Conservation (phyloP, 2,888 invertebrate genomes). For the Myopa testacea region DNA sequence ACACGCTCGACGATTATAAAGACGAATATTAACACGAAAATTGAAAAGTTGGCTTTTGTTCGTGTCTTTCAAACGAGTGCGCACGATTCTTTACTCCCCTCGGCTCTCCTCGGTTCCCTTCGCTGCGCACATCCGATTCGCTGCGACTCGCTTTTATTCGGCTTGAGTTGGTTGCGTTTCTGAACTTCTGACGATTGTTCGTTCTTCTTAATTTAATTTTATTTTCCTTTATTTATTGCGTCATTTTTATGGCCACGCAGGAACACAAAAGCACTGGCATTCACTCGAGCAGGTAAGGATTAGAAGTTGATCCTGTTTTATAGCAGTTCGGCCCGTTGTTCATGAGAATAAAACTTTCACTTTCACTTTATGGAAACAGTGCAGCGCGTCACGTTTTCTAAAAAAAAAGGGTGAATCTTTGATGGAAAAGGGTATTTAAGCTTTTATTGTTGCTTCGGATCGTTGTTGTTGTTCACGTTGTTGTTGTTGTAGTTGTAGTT, state of each 20-base stretch:
- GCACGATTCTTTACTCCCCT: too few species aligned
- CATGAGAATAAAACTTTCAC: neutral
- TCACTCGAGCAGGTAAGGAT: constrained; percentile 19
- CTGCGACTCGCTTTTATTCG: too few species aligned
- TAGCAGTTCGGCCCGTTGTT: constrained; percentile 21
- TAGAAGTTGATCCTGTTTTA: constrained; percentile 30
- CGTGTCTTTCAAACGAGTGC: too few species aligned
- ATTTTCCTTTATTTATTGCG: neutral
- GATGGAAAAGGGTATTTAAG: neutral
- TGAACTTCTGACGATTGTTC: neutral
- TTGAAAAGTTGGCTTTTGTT: too few species aligned
- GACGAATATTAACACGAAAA: too few species aligned
- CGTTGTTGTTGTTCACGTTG: too few species aligned
- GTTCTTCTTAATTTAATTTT: neutral
- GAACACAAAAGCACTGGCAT: neutral
- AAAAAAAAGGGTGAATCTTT: neutral
- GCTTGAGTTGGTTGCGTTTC: neutral
- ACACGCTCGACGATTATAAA: too few species aligned
- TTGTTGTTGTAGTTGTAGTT: too few species aligned
- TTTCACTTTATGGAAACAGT: neutral
- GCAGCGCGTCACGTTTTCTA: neutral
- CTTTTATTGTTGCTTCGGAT: too few species aligned
- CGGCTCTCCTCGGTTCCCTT: neutral
- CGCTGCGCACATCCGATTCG: neutral
- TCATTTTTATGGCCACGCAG: neutral